Evolutionary conservation across 2,888 invertebrate genomes (phyloP).

Genomic region (Elaeidobius kamerunicus): DNA sequence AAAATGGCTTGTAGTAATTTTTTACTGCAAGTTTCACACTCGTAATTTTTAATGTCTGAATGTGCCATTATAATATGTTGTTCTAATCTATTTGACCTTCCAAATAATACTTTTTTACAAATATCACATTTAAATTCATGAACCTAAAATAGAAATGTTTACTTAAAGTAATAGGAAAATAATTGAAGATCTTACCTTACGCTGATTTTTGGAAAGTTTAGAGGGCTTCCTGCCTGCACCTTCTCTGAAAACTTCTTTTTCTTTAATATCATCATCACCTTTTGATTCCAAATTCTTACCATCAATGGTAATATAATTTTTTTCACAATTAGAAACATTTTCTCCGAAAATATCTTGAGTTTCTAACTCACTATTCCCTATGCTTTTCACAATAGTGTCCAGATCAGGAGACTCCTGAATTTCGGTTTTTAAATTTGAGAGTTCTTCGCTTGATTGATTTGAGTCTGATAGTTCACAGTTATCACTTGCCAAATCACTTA

Average conservation of each 20-base stretch:
- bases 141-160: constrained; percentile 5
- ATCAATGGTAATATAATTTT: too few relatives aligned
- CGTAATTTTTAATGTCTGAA: constrained; percentile 21
- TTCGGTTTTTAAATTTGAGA: too few relatives aligned
- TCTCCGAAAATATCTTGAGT: too few relatives aligned
- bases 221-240: constrained; percentile 22
- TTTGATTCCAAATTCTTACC: too few relatives aligned
- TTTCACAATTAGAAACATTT: too few relatives aligned
- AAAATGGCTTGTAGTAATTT: too few relatives aligned
- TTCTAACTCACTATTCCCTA: too few relatives aligned
- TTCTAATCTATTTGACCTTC: constrained; percentile 23
- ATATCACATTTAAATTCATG: constrained; percentile 25
- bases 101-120: constrained; percentile 22
- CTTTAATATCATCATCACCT: background rate
- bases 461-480: too few relatives aligned
- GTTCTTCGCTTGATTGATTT: too few relatives aligned
- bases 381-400: too few relatives aligned
- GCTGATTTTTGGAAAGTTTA: constrained; percentile 11
- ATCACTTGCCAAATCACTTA: background rate
- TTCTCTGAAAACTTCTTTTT: constrained; percentile 1
- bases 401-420: too few relatives aligned
- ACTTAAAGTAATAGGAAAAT: background rate
- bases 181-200: constrained; percentile 7
- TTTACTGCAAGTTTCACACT: constrained; percentile 26
- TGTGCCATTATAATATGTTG: constrained; percentile 26